Base-by-base conservation (phyloP, 2,113 vertebrate genomes). In the Gobio gobio region DNA sequence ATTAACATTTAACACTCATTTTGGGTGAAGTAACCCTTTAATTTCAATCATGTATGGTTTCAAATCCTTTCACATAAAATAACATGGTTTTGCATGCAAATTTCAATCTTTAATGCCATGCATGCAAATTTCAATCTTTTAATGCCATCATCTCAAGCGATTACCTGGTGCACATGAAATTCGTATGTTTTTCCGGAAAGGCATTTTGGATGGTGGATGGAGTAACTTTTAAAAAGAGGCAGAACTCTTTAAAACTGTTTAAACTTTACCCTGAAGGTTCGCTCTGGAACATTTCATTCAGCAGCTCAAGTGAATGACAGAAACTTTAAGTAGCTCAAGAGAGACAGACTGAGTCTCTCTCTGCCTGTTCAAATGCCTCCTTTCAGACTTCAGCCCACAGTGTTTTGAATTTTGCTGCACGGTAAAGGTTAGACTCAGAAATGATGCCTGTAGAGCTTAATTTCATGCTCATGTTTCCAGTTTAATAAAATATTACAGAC, bases 321-420 rank as follows among this genome's bases (percentile, higher is more conserved):
- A 77, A 77, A 51, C 49, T 77, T 77, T 47, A 81, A 64, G 43
- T 47, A 66, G 74, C 26, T 82, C 79, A 68, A 82, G 59, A 80
- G 22, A 74, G n/a, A 74, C n/a, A 72, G 66, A 5, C 49, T 16
- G 49, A 47, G 43, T 74, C 72, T 74, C 59, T 74, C 14, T 79
- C 8, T 29, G 43, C 51, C 45, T 33, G 40, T 68, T 82, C 78
- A 64, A 63, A 64, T 63, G 24, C 40, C 14, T 64, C 59, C 24
- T 68, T 82, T 68, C 36, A 66, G 7, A 66, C 43, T 22, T 79
- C 16, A 74, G 26, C 79, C 79, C 33, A 51, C 43, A 68, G 79
- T 82, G 79, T 82, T 47, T 74, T 54, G 63, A 82, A 22, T 54
- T 63, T 64, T 26, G 58, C 14, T 80, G 78, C 78, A 82, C 20